Percentiles rank a stretch among this genome's conserved stretches.
Evolutionary conservation across 2,113 vertebrate species (phyloP).

Genomic region (Mastomys natalensis): DNA sequence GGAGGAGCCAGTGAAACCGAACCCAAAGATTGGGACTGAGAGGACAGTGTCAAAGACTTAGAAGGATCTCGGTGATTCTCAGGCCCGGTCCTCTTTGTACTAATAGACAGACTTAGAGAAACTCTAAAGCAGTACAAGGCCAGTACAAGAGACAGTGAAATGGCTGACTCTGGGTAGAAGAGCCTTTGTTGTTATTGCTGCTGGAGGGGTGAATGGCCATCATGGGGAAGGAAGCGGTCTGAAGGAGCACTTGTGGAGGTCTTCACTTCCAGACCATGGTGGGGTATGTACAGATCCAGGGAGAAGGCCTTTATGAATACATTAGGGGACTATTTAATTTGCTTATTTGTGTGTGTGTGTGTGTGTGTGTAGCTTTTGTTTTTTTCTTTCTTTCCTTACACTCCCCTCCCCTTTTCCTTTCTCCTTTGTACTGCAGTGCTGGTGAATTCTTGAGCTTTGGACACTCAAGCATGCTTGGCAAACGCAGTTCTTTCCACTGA

Average conservation of each 20-base stretch:
- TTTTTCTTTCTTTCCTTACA: not conserved
- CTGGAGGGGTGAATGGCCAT: rapidly evolving
- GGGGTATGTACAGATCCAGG: not conserved
- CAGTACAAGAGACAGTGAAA: not conserved
- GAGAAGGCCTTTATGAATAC: not conserved
- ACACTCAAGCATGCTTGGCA: not conserved
- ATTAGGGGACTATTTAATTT: not conserved
- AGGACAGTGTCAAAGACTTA: not conserved
- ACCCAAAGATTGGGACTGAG: too few relatives aligned
- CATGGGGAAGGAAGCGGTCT: not conserved
- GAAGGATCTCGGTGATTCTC: not conserved
- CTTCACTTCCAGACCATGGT: not conserved
- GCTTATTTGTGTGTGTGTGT: not conserved
- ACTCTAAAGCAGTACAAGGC: not conserved
- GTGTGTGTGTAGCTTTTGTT: not conserved
- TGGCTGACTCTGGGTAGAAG: not conserved
- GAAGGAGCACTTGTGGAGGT: not conserved
- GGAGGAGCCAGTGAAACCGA: not conserved
- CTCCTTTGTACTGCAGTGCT: not conserved
- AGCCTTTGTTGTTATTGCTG: not conserved
- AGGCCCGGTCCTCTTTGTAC: not conserved
- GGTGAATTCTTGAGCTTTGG: not conserved
- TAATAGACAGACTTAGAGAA: not conserved
- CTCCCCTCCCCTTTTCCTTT: not conserved
- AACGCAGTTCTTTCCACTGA: not conserved